Percentiles rank a stretch among this genome's conserved stretches.
phyloP scores from a whole-genome alignment of 2,113 vertebrate species.

The Tympanuchus pallidicinctus region DNA sequence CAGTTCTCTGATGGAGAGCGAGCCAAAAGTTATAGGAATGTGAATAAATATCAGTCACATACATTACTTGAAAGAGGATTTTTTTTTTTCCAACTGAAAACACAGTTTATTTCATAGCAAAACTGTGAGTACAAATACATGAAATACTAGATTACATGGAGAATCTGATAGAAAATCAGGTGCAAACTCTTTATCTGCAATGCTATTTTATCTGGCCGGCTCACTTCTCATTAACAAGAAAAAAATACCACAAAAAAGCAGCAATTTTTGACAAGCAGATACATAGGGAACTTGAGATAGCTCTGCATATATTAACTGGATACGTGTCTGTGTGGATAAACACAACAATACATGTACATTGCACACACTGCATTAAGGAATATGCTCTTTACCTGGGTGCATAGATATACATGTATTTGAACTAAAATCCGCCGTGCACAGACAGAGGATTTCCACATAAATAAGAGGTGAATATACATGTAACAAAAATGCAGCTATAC shows the following conservation, averaged over 20 bases:
- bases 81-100: neutral
- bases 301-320: neutral
- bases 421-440: neutral
- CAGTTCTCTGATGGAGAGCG: neutral
- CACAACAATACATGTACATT: neutral
- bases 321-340: neutral
- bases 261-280: slow-evolving; percentile 36
- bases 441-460: neutral
- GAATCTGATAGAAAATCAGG: neutral
- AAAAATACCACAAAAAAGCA: slow-evolving; percentile 4
- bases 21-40: neutral
- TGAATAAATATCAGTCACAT: neutral
- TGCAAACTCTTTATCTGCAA: neutral
- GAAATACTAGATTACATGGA: neutral
- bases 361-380: neutral
- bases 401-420: neutral
- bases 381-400: neutral
- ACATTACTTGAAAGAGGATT: neutral
- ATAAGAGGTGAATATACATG: neutral
- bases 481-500: neutral
- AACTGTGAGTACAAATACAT: neutral
- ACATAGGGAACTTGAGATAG: neutral
- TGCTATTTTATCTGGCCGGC: neutral
- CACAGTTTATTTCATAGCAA: neutral
- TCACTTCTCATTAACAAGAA: neutral